A percentile compares a stretch with the other conserved stretches of the same genome.
Conservation (phyloP, 2,797 vertebrate species). For the Platalea minor region DNA sequence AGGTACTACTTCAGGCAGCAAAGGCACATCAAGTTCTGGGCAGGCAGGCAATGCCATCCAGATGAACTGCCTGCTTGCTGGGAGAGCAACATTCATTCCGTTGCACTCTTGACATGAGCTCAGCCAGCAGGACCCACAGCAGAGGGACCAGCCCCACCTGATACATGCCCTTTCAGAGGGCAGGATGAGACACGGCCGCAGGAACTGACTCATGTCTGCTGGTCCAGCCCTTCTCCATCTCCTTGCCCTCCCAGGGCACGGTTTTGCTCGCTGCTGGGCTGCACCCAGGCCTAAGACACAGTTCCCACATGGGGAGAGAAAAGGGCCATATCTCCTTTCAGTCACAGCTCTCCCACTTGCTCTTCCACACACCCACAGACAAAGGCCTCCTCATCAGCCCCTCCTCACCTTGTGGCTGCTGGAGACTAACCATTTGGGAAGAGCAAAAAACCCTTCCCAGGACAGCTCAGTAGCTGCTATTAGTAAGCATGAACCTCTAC, state of each 20-base stretch:
- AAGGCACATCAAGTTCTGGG: not conserved
- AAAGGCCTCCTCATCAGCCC: not conserved
- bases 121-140: not conserved
- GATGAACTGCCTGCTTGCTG: not conserved
- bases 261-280: not conserved
- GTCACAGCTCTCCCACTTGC: not conserved
- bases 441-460: not conserved
- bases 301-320: not conserved
- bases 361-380: not conserved
- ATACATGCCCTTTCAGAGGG: not conserved
- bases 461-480: not conserved
- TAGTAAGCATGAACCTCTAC: not conserved
- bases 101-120: fast-evolving
- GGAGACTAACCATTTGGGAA: not conserved
- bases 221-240: not conserved
- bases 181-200: not conserved
- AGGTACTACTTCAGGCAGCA: not conserved
- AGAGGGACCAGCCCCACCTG: not conserved
- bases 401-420: not conserved
- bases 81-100: not conserved
- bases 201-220: not conserved
- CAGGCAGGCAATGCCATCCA: not conserved
- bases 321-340: not conserved
- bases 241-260: not conserved
- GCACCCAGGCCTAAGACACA: not conserved